A percentile compares a stretch with the other conserved stretches of the same genome.
Evolutionary conservation across 2,797 vertebrate genomes (phyloP).

Genomic region (Gymnoscopelus microlampas): DNA sequence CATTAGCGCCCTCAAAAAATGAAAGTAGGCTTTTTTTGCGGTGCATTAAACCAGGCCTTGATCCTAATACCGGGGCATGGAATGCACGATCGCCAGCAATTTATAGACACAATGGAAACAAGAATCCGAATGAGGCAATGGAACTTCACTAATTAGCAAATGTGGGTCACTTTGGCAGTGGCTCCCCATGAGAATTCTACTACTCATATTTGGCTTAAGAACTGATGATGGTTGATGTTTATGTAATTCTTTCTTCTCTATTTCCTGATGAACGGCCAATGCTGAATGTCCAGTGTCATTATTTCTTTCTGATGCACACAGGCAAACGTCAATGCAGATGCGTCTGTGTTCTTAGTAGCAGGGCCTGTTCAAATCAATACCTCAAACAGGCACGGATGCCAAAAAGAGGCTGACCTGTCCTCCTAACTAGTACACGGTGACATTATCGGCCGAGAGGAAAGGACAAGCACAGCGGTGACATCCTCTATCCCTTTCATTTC

Average conservation of each 20-base stretch:
- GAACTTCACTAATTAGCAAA: conserved; percentile 9
- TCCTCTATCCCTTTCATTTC: conserved; percentile 45
- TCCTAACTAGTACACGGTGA: conserved; percentile 33
- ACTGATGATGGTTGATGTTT: no score
- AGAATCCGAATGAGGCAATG: conserved; percentile 5
- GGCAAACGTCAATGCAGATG: no score
- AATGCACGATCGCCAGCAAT: conserved; percentile 2
- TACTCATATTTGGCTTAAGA: not conserved
- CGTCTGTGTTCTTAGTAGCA: no score
- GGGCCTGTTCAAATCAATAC: not conserved
- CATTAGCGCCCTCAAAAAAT: conserved; percentile 5
- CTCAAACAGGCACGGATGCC: not conserved
- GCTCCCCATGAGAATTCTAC: not conserved
- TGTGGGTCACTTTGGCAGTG: not conserved
- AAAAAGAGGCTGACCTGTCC: conserved; percentile 12
- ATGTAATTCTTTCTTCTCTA: no score
- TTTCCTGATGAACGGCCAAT: not conserved
- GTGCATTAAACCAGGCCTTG: conserved; percentile 44
- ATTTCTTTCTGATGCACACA: no score
- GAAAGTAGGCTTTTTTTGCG: conserved; percentile 44
- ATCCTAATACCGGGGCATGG: not conserved
- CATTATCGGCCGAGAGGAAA: conserved; percentile 44
- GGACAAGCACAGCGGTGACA: conserved; percentile 22
- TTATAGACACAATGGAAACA: not conserved
- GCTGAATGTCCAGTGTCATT: not conserved